Evolutionary conservation across 2,113 vertebrate genomes (phyloP).

Genomic region (Dermatemys mawii): DNA sequence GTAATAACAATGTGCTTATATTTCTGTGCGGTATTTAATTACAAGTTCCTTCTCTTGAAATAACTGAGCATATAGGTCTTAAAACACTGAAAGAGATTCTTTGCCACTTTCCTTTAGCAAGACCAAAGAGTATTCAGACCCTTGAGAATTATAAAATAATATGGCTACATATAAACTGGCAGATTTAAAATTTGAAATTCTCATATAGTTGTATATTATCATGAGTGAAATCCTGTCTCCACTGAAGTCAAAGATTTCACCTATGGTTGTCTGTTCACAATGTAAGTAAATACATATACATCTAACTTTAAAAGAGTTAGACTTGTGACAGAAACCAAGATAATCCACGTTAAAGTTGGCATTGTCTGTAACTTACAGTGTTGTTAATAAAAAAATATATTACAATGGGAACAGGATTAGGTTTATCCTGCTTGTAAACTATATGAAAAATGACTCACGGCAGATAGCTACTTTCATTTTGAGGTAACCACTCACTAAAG

Average conservation of each 20-base stretch:
- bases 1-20: not conserved
- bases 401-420: not conserved
- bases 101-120: slow-evolving; percentile 78
- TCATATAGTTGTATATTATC: slow-evolving; percentile 27
- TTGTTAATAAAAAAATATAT: not conserved
- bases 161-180: slow-evolving; percentile 37
- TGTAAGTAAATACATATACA: slow-evolving; percentile 52
- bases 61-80: slow-evolving; percentile 8
- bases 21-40: not conserved
- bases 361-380: slow-evolving; percentile 1
- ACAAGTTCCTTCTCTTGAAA: not conserved
- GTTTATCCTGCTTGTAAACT: fast-evolving
- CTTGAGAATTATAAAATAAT: slow-evolving; percentile 50
- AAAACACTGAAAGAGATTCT: slow-evolving; percentile 73
- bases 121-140: slow-evolving; percentile 83
- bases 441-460: not conserved
- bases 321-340: slow-evolving; percentile 29
- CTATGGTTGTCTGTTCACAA: slow-evolving; percentile 29
- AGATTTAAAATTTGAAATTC: slow-evolving; percentile 25
- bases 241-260: not conserved
- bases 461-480: not conserved
- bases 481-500: not conserved
- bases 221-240: slow-evolving; percentile 10
- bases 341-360: slow-evolving; percentile 57
- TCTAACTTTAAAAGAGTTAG: slow-evolving; percentile 47